Evolutionary conservation across 2,113 vertebrate species (phyloP).

Genomic region (Ellobius talpinus): DNA sequence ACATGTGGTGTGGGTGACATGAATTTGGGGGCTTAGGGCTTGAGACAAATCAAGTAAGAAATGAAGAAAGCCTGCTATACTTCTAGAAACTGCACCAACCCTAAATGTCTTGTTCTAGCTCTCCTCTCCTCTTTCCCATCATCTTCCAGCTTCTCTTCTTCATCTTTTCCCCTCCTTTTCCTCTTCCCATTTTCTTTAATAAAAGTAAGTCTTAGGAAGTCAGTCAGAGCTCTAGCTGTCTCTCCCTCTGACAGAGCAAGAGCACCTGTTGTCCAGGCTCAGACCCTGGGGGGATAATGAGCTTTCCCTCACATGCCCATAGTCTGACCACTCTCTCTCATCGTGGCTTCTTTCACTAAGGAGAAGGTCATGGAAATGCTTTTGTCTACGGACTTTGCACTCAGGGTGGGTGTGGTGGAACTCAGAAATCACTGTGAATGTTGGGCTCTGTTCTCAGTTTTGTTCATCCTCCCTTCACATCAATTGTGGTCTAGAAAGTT

Average conservation of each 20-base stretch:
- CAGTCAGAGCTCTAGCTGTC: neutral
- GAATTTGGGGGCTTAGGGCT: neutral
- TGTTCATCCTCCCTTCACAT: too few relatives aligned
- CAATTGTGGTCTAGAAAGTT: neutral
- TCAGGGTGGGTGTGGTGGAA: neutral
- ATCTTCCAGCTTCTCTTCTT: neutral
- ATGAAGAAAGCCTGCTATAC: neutral
- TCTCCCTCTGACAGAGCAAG: neutral
- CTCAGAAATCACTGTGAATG: neutral
- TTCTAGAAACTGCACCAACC: neutral
- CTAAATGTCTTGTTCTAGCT: neutral
- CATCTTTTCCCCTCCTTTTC: neutral
- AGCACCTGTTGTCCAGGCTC: neutral
- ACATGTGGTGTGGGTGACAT: neutral
- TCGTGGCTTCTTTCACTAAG: neutral
- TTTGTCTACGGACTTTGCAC: neutral
- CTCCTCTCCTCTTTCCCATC: too few relatives aligned
- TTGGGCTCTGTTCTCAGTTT: neutral
- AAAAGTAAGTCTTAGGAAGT: too few relatives aligned
- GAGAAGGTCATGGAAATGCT: too few relatives aligned
- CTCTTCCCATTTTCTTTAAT: neutral
- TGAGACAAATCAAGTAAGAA: neutral
- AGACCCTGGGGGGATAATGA: neutral
- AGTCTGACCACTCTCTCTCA: neutral
- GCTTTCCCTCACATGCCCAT: neutral